Conservation (phyloP, 2,888 invertebrate genomes). For the Lamproptera curius region DNA sequence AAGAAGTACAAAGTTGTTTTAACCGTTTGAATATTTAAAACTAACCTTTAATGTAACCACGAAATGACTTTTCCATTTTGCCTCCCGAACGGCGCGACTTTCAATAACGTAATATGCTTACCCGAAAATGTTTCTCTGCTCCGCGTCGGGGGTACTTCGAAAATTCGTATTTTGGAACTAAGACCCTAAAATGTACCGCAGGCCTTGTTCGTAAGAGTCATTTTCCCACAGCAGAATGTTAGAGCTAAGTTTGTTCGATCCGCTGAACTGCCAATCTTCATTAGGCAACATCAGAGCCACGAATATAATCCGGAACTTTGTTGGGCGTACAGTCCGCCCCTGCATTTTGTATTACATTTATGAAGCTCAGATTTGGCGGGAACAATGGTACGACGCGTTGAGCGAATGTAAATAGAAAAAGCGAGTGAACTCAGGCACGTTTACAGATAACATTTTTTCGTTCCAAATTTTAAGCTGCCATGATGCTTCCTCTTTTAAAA, state of each 20-base stretch:
- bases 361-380: no score
- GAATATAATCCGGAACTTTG: slow-evolving; percentile 51
- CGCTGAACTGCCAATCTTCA: slow-evolving; percentile 71
- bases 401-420: no score
- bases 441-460: no score
- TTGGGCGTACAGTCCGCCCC: slow-evolving; percentile 45
- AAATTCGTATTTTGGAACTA: background rate
- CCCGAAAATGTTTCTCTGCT: slow-evolving; percentile 12
- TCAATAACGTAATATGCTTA: slow-evolving; percentile 19
- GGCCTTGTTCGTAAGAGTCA: slow-evolving; percentile 10
- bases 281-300: slow-evolving; percentile 53
- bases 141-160: background rate
- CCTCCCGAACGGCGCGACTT: slow-evolving; percentile 10
- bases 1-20: no score
- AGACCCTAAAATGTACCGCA: background rate
- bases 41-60: slow-evolving; percentile 10
- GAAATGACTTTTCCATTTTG: slow-evolving; percentile 15
- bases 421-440: no score
- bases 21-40: slow-evolving; percentile 6
- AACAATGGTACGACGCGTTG: no score
- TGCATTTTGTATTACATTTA: slow-evolving; percentile 48
- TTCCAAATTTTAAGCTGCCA: no score
- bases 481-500: no score
- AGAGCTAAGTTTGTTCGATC: slow-evolving; percentile 50
- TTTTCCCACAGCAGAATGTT: slow-evolving; percentile 22